Percentiles rank a stretch among this genome's conserved stretches.
phyloP scores from a whole-genome alignment of 2,888 invertebrate genomes.

The Julus scandinavius region DNA sequence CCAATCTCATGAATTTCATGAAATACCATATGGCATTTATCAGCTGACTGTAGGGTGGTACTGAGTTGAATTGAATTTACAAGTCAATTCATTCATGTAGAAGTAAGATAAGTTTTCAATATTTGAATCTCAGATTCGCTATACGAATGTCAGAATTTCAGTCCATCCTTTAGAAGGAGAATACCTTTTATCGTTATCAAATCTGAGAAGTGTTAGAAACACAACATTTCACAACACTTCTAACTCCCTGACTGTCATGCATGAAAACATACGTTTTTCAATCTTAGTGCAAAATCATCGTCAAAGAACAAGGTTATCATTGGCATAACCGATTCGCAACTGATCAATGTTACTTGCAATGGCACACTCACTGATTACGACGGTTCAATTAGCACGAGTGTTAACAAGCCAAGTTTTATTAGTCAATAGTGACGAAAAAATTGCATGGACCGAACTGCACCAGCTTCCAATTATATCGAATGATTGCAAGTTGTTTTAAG shows the following conservation, averaged over 20 bases:
- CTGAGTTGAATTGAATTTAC: too few species aligned
- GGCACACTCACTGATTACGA: slow-evolving; percentile 5
- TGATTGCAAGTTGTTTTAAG: neutral
- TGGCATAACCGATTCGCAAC: neutral
- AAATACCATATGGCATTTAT: too few species aligned
- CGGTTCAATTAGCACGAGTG: slow-evolving; percentile 7
- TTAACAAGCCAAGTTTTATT: slow-evolving; percentile 14
- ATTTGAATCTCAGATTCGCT: too few species aligned
- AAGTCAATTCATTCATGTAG: too few species aligned
- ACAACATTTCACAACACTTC: too few species aligned
- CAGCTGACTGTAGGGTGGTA: too few species aligned
- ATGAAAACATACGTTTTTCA: neutral
- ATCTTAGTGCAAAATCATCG: neutral
- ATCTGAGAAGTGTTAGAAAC: too few species aligned
- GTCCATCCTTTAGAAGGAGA: too few species aligned
- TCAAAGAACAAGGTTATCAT: neutral
- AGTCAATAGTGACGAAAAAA: neutral
- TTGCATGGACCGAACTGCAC: neutral
- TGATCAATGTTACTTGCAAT: neutral
- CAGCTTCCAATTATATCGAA: slow-evolving; percentile 20
- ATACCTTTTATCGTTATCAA: too few species aligned
- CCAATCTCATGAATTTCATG: too few species aligned
- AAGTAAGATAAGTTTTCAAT: too few species aligned
- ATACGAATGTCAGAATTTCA: too few species aligned
- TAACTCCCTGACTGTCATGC: neutral